Evolutionary conservation across 1,140 invertebrate genomes (phyloP).

Genomic region (Nephotettix cincticeps): DNA sequence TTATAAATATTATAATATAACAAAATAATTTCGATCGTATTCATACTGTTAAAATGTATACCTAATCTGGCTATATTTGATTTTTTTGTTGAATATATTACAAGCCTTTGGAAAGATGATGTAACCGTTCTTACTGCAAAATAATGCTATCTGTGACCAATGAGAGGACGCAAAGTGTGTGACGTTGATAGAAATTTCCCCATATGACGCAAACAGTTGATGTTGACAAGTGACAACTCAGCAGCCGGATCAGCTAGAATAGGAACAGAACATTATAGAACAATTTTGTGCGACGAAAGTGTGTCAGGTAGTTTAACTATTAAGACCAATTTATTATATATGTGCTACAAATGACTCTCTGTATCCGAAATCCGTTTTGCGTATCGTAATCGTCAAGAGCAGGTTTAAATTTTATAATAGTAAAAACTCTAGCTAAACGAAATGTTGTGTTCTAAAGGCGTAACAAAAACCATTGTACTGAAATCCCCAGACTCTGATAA

Average conservation of each 20-base stretch:
- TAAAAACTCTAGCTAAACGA: background rate
- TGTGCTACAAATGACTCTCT: background rate
- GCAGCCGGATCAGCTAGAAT: background rate
- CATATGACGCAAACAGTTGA: background rate
- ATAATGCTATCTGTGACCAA: background rate
- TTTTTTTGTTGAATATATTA: too few species aligned
- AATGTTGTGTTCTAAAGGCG: background rate
- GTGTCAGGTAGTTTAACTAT: background rate
- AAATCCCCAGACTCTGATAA: conserved; percentile 33
- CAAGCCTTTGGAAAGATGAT: conserved; percentile 1
- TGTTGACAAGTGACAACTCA: background rate
- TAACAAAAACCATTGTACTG: conserved; percentile 25
- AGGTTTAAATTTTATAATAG: background rate
- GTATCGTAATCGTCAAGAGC: background rate
- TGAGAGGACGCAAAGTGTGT: background rate
- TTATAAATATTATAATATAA: too few species aligned
- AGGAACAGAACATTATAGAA: background rate
- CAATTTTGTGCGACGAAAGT: background rate
- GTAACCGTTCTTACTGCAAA: background rate
- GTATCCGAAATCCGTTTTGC: background rate
- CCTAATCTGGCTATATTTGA: too few species aligned
- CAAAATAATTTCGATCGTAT: too few species aligned
- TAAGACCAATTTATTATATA: background rate
- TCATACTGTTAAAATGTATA: too few species aligned
- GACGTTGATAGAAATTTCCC: background rate